Evolutionary conservation across 1,140 invertebrate species (phyloP).

Genomic region (Bombus cullumanus): DNA sequence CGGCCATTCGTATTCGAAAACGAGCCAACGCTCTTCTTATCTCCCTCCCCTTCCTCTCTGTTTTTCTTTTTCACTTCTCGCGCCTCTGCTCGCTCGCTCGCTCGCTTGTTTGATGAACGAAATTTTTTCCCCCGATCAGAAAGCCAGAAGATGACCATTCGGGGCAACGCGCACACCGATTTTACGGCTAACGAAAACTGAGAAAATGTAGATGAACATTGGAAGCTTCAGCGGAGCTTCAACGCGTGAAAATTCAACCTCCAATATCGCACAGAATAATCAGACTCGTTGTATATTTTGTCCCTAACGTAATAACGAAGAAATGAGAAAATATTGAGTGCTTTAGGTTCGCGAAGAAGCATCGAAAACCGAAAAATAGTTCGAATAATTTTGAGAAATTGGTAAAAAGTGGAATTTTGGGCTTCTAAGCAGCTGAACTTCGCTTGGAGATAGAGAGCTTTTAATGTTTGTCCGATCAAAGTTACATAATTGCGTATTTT

Average conservation of each 20-base stretch:
- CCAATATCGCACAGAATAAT: no score
- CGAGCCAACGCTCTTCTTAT: constrained; percentile 63
- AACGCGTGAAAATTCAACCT: accelerated
- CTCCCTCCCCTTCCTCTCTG: not conserved
- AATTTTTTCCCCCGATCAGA: not conserved
- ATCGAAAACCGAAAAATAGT: accelerated
- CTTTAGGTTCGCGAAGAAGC: not conserved
- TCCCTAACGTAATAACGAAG: no score
- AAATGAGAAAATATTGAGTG: accelerated
- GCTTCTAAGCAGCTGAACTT: no score
- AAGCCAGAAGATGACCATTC: no score
- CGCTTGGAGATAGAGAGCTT: not conserved
- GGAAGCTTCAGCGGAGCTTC: no score
- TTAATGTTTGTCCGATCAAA: accelerated
- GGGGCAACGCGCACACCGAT: not conserved
- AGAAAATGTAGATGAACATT: not conserved
- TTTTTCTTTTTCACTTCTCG: not conserved
- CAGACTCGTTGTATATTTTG: no score
- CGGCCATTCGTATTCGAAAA: constrained; percentile 68
- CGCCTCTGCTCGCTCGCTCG: not conserved
- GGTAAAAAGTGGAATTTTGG: accelerated
- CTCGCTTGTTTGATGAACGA: not conserved
- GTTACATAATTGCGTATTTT: accelerated
- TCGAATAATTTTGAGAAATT: not conserved
- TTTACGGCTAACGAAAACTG: not conserved